phyloP scores from a whole-genome alignment of 2,888 invertebrate species.

The Bembecia ichneumoniformis region DNA sequence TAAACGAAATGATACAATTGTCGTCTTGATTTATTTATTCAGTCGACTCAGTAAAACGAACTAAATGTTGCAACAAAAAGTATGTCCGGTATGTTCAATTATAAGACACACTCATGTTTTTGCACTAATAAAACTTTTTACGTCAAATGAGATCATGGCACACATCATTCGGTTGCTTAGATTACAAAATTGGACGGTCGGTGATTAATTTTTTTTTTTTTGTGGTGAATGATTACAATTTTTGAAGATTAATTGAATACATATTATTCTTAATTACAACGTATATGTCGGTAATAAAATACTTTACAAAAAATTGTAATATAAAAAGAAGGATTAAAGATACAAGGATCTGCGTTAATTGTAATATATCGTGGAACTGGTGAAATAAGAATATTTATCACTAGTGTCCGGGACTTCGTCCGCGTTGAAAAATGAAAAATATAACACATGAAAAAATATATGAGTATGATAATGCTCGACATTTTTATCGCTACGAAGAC shows the following conservation, averaged over 20 bases:
- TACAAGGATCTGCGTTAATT: no score
- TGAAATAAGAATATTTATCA: no score
- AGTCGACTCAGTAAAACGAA: neutral
- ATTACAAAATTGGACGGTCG: neutral
- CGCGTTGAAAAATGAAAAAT: no score
- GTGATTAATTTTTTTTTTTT: neutral
- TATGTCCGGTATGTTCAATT: constrained; percentile 45
- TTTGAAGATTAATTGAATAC: neutral
- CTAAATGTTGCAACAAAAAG: constrained; percentile 26
- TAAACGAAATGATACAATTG: no score
- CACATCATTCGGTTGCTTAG: neutral
- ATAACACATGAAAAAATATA: no score
- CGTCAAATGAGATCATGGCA: constrained; percentile 43
- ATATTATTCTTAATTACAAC: neutral
- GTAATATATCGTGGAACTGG: no score
- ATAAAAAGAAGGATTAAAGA: no score
- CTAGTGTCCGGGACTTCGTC: no score
- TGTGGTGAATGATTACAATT: neutral
- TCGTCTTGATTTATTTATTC: neutral
- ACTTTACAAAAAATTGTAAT: no score
- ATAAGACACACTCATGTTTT: constrained; percentile 31
- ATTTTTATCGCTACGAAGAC: no score
- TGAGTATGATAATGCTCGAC: no score
- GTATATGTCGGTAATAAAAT: no score
- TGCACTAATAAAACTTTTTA: constrained; percentile 48